Base-by-base conservation (phyloP, 2,113 vertebrate species). In the Ptilonorhynchus violaceus region DNA sequence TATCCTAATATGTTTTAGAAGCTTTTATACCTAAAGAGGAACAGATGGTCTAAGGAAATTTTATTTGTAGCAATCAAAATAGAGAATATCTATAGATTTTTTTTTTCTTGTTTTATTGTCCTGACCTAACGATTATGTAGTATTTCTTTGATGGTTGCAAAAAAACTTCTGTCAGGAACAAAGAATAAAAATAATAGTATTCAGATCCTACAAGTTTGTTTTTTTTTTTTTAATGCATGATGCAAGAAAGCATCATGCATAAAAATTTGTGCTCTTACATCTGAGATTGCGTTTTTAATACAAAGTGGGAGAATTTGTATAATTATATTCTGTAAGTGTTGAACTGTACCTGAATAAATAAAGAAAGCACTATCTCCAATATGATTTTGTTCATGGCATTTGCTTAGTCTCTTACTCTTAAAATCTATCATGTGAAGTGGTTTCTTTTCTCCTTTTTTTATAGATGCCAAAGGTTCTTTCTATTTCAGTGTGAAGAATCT, bases 11-110 rank as follows among this genome's bases (percentile, higher is more conserved):
- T 42, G 23, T 81, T 95, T 81, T 85, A 84, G 85, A 75, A 94
- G 84, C 39, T 91, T 92, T 92, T 90, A 82, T 88, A 93, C 84
- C 86, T 47, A 50, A 85, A 92, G 87, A 92, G 39, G 35, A 93
- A 44, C 95, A 98, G 92, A 96, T 97, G 96, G 94, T 88, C 90
- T 96, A 74, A 82, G 63, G 28, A 96, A 89, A 72, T 72, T 28
- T 91, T 96, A 59, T 92, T 97, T 94, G 64, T 59, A 77, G n/a
- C 46, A 92, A 42, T 50, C 6, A 20, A 25, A 44, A 41, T 33
- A 47, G 28, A 59, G 52, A 96, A 8, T 93, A 83, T 91, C 66
- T 88, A 60, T 23, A 62, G 58, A 46, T 93, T n/a, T 42, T 68
- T 42, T 86, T 50, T 53, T 25, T 2, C 20, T 73, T 13, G n/a